These are phyloP conservation scores for Ephialtes manifestator DNA, from an alignment of 2,888 invertebrate species.

Conservation along the genomic window DNA sequence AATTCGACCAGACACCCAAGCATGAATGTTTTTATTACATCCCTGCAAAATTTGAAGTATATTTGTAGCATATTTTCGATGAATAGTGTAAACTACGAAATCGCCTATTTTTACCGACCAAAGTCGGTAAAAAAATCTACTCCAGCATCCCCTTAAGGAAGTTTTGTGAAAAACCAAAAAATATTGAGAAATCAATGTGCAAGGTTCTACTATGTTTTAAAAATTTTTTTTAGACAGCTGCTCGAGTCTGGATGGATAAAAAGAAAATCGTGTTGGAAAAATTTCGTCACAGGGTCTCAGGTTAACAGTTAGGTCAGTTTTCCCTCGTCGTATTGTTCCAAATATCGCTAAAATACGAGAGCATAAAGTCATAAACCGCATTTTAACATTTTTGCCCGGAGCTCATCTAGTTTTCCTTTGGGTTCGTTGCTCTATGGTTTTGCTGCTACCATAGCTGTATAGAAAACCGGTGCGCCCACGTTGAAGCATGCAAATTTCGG, in stretches of 20 bases:
- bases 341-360: conserved; percentile 80
- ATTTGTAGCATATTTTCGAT: too few relatives aligned
- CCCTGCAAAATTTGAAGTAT: too few relatives aligned
- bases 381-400: conserved; percentile 79
- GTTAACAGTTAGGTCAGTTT: conserved; percentile 76
- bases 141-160: too few relatives aligned
- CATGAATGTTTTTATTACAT: too few relatives aligned
- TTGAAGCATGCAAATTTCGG: conserved; percentile 78
- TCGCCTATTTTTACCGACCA: too few relatives aligned
- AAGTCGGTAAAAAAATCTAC: too few relatives aligned
- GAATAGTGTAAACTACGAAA: too few relatives aligned
- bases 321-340: conserved; percentile 77
- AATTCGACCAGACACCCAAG: too few relatives aligned
- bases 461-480: conserved; percentile 26
- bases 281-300: conserved; percentile 8
- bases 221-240: background rate
- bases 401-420: background rate
- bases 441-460: background rate
- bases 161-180: too few relatives aligned
- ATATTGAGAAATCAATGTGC: too few relatives aligned
- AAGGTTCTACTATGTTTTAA: too few relatives aligned
- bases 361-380: conserved; percentile 81
- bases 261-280: conserved; percentile 15
- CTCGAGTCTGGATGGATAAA: background rate
- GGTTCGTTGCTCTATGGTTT: conserved; percentile 1